Percentiles rank a stretch among this genome's conserved stretches.
phyloP scores from a whole-genome alignment of 2,113 vertebrate genomes.

The Eudyptes chrysolophus region DNA sequence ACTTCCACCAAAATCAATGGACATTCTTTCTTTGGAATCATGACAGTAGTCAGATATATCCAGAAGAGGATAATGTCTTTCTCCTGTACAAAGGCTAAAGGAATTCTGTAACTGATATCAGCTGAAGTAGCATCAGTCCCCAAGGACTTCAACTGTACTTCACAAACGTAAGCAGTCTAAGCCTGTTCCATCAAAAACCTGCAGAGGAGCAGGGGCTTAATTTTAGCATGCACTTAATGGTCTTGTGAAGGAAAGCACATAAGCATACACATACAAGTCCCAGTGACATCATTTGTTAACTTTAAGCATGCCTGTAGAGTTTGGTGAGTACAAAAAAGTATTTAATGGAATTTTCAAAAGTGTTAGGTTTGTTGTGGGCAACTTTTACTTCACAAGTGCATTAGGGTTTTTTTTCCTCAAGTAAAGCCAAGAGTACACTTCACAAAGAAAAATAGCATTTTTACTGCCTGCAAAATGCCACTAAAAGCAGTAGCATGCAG shows the following conservation, averaged over 20 bases:
- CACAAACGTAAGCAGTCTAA: not conserved
- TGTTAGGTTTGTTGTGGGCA: not conserved
- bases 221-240: not conserved
- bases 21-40: not conserved
- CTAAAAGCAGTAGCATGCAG: not conserved
- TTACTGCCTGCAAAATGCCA: not conserved
- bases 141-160: not conserved
- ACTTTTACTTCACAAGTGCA: not conserved
- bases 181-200: not conserved
- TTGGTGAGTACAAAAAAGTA: not conserved
- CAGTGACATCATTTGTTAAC: not conserved
- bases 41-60: not conserved
- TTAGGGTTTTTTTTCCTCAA: not conserved
- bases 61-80: not conserved
- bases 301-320: not conserved
- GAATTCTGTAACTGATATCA: not conserved
- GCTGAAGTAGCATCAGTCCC: not conserved
- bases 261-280: not conserved
- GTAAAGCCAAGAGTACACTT: not conserved
- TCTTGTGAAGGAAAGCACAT: not conserved
- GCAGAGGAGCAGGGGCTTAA: not conserved
- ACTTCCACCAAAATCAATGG: not conserved
- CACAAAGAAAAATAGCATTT: not conserved
- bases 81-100: not conserved
- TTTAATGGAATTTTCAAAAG: not conserved